Evolutionary conservation across 1,140 invertebrate species (phyloP).

Genomic region (Ips nitidus): DNA sequence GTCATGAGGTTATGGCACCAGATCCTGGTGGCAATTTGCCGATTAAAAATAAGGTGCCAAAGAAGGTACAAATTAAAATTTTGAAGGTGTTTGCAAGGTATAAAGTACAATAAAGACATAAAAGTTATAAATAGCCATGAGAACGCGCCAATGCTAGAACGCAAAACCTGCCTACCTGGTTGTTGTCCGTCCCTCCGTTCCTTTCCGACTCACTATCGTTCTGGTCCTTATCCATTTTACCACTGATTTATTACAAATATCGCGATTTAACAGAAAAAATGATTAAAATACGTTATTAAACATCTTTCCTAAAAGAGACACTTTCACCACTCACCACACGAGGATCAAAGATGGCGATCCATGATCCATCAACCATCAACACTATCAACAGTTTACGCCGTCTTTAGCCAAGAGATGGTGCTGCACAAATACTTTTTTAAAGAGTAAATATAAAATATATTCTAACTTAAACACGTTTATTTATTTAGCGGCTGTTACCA

Average conservation of each 20-base stretch:
- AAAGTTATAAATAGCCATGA: slow-evolving; percentile 43
- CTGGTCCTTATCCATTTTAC: slow-evolving; percentile 43
- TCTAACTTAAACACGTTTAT: too few relatives aligned
- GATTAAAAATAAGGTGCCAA: slow-evolving; percentile 3
- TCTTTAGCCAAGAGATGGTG: too few relatives aligned
- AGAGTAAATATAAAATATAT: too few relatives aligned
- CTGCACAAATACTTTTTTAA: too few relatives aligned
- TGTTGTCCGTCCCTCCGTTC: slow-evolving; percentile 35
- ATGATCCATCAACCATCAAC: background rate
- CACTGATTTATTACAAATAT: slow-evolving; percentile 35
- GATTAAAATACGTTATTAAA: slow-evolving; percentile 30
- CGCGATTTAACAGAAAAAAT: slow-evolving; percentile 31
- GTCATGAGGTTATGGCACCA: slow-evolving; percentile 21
- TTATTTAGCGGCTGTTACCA: too few relatives aligned
- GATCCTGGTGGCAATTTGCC: slow-evolving; percentile 1
- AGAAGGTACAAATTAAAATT: background rate
- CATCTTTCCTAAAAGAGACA: slow-evolving; percentile 42
- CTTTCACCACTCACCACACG: slow-evolving; percentile 48
- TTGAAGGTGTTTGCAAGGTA: background rate
- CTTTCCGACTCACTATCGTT: slow-evolving; percentile 38
- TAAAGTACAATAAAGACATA: slow-evolving; percentile 32
- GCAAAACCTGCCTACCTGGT: slow-evolving; percentile 43
- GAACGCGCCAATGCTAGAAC: slow-evolving; percentile 45
- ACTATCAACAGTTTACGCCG: too few relatives aligned
- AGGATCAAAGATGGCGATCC: slow-evolving; percentile 40